Conservation (phyloP, 2,113 vertebrate genomes). For the Galemys pyrenaicus region DNA sequence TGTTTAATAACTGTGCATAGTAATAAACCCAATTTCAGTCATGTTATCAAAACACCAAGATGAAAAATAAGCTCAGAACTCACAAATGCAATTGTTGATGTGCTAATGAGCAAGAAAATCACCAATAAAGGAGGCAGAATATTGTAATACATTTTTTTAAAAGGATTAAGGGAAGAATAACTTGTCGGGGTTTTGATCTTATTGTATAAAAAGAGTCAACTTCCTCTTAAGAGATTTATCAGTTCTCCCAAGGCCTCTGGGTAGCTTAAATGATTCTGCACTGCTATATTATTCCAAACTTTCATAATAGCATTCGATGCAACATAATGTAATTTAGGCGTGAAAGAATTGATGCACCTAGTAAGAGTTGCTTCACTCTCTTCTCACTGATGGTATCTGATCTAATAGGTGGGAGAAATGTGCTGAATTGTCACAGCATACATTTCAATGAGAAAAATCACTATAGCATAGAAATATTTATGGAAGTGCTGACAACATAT, state of each 20-base stretch:
- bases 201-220: constrained; percentile 10
- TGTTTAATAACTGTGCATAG: not conserved
- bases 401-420: constrained; percentile 54
- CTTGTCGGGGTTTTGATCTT: not conserved
- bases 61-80: constrained; percentile 1
- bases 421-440: constrained; percentile 59
- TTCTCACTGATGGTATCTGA: constrained; percentile 54
- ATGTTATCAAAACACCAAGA: constrained; percentile 6
- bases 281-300: constrained; percentile 35
- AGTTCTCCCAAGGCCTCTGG: constrained; percentile 16
- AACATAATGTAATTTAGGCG: constrained; percentile 34
- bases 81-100: not conserved
- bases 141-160: not conserved
- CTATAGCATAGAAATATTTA: constrained; percentile 66
- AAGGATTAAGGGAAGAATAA: constrained; percentile 26
- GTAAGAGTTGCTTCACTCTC: constrained; percentile 23
- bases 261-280: not conserved
- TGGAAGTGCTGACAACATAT: constrained; percentile 72
- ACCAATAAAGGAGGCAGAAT: not conserved
- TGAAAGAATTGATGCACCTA: not conserved
- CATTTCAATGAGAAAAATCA: constrained; percentile 66
- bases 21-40: not conserved
- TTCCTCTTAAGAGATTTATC: not conserved
- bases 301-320: constrained; percentile 30
- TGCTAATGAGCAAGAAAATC: constrained; percentile 45